Percentiles rank a stretch among this genome's conserved stretches.
Evolutionary conservation across 2,888 invertebrate genomes (phyloP).

Genomic region (Oeneis ivallda): DNA sequence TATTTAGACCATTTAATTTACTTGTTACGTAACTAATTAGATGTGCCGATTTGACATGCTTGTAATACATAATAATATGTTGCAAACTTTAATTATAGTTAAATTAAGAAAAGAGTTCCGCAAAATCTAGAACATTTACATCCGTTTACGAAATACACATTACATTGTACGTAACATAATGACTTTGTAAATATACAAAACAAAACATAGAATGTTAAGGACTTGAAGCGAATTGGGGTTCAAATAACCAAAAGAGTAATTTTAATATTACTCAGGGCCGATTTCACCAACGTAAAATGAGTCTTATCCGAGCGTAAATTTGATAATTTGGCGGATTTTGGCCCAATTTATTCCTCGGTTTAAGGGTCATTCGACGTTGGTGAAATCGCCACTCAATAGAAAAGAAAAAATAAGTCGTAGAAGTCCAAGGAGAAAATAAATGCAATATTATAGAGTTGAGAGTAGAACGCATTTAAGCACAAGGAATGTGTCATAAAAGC

Average conservation of each 20-base stretch:
- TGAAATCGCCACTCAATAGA: neutral
- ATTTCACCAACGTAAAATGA: too few relatives aligned
- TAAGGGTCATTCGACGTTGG: too few relatives aligned
- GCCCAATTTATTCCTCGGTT: too few relatives aligned
- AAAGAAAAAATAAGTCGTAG: neutral
- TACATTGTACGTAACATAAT: neutral
- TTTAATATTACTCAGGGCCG: too few relatives aligned
- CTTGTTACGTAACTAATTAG: neutral
- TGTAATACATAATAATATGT: neutral
- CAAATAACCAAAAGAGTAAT: neutral
- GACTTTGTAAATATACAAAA: too few relatives aligned
- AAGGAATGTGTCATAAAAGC: constrained; percentile 12
- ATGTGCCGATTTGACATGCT: neutral
- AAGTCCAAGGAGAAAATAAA: neutral
- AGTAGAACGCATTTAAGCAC: neutral
- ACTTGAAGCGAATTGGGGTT: neutral
- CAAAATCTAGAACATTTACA: constrained; percentile 16
- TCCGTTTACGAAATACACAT: constrained; percentile 12
- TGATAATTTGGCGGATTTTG: too few relatives aligned
- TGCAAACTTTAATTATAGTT: constrained; percentile 8
- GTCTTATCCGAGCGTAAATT: too few relatives aligned
- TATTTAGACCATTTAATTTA: neutral
- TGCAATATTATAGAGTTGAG: neutral
- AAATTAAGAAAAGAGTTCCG: constrained; percentile 10
- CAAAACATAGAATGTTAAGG: too few relatives aligned